Percentiles rank a stretch among this genome's conserved stretches.
Evolutionary conservation across 2,113 vertebrate species (phyloP).

Genomic region (Callionymus lyra): DNA sequence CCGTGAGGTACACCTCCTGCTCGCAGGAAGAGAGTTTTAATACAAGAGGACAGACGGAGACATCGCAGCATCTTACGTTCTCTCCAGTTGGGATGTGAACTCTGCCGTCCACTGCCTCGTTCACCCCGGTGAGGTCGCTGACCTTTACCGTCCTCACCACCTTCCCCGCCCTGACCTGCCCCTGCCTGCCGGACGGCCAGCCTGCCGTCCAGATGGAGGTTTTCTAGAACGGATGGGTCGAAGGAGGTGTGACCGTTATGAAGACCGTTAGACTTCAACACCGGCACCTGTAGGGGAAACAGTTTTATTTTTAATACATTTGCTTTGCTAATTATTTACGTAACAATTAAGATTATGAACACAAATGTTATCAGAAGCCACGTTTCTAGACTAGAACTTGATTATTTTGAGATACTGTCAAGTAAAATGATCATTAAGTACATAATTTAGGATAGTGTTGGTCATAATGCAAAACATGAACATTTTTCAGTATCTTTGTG

Average conservation of each 20-base stretch:
- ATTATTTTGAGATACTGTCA: no score
- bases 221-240: conserved; percentile 5
- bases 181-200: conserved; percentile 44
- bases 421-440: no score
- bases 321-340: no score
- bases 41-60: neutral
- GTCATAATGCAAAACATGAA: no score
- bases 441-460: no score
- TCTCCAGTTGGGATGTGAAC: conserved; percentile 37
- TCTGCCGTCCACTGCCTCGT: conserved; percentile 24
- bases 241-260: conserved; percentile 14
- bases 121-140: conserved; percentile 28
- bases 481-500: no score
- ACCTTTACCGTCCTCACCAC: conserved; percentile 36
- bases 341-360: no score
- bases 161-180: conserved; percentile 62
- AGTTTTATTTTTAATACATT: no score
- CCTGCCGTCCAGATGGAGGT: conserved; percentile 4
- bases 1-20: conserved; percentile 43
- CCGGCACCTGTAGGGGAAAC: conserved; percentile 21
- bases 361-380: no score
- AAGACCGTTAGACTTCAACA: conserved; percentile 25
- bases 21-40: neutral
- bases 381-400: no score
- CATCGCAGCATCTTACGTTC: conserved; percentile 30